Evolutionary conservation across 2,113 vertebrate species (phyloP).

Genomic region (Chamaea fasciata): DNA sequence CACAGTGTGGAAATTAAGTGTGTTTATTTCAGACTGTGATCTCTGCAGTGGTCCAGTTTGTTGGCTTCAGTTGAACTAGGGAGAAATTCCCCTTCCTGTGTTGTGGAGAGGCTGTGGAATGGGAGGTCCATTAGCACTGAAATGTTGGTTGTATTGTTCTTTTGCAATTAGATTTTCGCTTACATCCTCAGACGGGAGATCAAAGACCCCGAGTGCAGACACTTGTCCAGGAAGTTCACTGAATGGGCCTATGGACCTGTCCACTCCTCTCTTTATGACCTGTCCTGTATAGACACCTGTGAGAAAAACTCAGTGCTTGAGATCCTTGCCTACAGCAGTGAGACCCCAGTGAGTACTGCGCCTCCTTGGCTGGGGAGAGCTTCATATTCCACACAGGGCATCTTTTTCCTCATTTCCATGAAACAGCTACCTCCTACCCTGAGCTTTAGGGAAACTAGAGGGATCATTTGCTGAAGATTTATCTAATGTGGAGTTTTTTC

Average conservation of each 20-base stretch:
- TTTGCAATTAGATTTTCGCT: slow-evolving; percentile 71
- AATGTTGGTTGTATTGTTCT: background rate
- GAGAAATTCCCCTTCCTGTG: background rate
- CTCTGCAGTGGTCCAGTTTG: background rate
- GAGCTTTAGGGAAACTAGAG: background rate
- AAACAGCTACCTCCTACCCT: background rate
- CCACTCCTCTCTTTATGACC: slow-evolving; percentile 91
- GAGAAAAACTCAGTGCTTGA: slow-evolving; percentile 88
- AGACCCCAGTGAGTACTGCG: slow-evolving; percentile 84
- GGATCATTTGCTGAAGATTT: background rate
- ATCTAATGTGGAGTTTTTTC: background rate
- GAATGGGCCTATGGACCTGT: slow-evolving; percentile 97
- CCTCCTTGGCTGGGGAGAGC: background rate
- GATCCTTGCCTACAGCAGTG: slow-evolving; percentile 86
- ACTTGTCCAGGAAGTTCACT: slow-evolving; percentile 94
- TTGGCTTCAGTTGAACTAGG: background rate
- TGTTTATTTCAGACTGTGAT: background rate
- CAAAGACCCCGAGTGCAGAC: slow-evolving; percentile 78
- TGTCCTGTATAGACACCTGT: slow-evolving; percentile 85
- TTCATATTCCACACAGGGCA: background rate
- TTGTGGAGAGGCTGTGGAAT: background rate
- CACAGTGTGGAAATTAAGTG: background rate
- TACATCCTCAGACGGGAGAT: slow-evolving; percentile 93
- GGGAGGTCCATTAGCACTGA: slow-evolving; percentile 3
- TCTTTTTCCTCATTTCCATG: background rate